Evolutionary conservation across 30 jellyfish, hydroid and myxozoan genomes (phyloP), one percentile per base, ranked within the genome.

Genomic region (Chrysaora quinquecirrha): DNA sequence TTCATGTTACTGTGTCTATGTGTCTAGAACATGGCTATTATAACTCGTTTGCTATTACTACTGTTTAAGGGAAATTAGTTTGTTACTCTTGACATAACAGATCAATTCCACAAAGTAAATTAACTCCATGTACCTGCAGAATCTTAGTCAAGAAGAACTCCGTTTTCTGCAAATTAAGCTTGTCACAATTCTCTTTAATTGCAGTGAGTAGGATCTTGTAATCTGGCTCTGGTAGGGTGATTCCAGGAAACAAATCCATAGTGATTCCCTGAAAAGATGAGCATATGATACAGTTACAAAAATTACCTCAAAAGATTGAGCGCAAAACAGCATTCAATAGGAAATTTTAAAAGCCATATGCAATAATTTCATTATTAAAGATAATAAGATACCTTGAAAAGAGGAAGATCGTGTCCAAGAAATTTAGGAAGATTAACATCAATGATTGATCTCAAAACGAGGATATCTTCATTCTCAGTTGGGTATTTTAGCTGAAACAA

Each of bases 341-440:
- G n/a, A n/a, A n/a, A n/a, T n/a, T n/a, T n/a, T n/a, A n/a, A n/a
- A n/a, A n/a, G n/a, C n/a, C n/a, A n/a, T n/a, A n/a, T n/a, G n/a
- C n/a, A n/a, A n/a, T n/a, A n/a, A n/a, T n/a, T n/a, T n/a, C n/a
- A n/a, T n/a, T n/a, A n/a, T n/a, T n/a, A n/a, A n/a, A n/a, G n/a
- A n/a, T n/a, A n/a, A n/a, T n/a, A n/a, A n/a, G n/a, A 20, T 70
- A 94, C 99, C 97, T 94, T 94, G 73, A 94, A 94, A 50, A 94
- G 76, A 0, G 99, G 99, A 38, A 94, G 89, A 52, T 94, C 99
- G 48, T 94, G 99, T 2, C 97, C 91, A 32, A 94, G 85, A 46
- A 94, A 94, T 50, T 94, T 94, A n/a, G 99, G 99, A 23, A 94
- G 86, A 62, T 94, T 94, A 60, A 94, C 99, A 79, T 94, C 99